Conservation (phyloP, 2,113 vertebrate genomes). For the Aramus guarauna region DNA sequence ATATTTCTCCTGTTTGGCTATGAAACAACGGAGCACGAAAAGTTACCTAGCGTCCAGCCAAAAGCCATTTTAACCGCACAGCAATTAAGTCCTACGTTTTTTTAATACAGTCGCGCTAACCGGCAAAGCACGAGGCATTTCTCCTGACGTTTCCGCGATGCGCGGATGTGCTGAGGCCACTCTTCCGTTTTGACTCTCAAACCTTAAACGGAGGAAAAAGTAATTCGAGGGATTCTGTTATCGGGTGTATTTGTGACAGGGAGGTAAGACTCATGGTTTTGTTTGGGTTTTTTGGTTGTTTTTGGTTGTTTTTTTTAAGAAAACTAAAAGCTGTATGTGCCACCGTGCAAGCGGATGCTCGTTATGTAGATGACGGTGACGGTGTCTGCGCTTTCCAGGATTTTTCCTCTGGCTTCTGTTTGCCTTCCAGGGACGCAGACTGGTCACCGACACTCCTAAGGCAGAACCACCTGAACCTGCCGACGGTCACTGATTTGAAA, state of each 20-base stretch:
- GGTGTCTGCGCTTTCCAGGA: not conserved
- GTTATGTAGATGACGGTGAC: not conserved
- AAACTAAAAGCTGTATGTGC: not conserved
- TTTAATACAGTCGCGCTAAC: not conserved
- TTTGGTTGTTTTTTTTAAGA: too few species aligned
- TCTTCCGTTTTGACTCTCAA: not conserved
- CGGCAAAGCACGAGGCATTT: fast-evolving
- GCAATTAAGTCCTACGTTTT: not conserved
- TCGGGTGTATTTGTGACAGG: not conserved
- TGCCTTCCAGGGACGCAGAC: not conserved
- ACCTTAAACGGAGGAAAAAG: not conserved
- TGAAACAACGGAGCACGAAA: not conserved
- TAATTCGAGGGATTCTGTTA: not conserved
- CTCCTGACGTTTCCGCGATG: not conserved
- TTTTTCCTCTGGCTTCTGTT: not conserved
- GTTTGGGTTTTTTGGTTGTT: too few species aligned
- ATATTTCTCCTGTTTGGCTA: not conserved
- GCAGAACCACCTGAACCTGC: not conserved
- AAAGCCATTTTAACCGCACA: not conserved
- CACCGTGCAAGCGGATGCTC: too few species aligned
- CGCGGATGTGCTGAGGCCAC: not conserved
- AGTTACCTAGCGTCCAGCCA: not conserved
- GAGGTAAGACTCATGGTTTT: not conserved
- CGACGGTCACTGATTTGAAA: not conserved
- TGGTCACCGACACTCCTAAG: not conserved